A percentile compares a stretch with the other conserved stretches of the same genome.
These are phyloP conservation scores for Chironomus tentans DNA, from an alignment of 2,888 invertebrate species.

Conservation along the genomic window DNA sequence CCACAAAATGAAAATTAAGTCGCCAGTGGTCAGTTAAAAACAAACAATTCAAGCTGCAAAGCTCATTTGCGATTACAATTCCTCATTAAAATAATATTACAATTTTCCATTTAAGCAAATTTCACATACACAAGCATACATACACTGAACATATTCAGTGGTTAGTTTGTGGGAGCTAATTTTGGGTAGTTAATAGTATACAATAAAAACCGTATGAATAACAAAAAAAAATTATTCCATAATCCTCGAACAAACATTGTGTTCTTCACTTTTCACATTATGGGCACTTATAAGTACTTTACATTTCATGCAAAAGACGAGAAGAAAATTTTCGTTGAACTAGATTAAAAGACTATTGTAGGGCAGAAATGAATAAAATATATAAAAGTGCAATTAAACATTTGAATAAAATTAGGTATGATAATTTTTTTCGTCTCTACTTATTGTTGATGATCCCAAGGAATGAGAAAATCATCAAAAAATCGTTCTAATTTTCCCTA, in stretches of 20 bases:
- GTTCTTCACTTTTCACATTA: not conserved
- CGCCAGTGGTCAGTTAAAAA: not conserved
- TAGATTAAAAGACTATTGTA: not conserved
- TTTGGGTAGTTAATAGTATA: not conserved
- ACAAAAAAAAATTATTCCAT: not conserved
- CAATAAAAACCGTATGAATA: not conserved
- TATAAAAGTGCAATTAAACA: constrained; percentile 25
- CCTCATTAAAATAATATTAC: constrained; percentile 17
- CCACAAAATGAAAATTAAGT: not conserved
- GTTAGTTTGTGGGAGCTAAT: not conserved
- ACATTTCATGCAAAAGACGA: not conserved
- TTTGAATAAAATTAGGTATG: constrained; percentile 20
- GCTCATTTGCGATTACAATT: constrained; percentile 3
- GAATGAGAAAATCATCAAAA: not conserved
- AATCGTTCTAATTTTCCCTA: not conserved
- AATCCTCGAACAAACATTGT: not conserved
- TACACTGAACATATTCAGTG: not conserved
- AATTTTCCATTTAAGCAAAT: constrained; percentile 20
- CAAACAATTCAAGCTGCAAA: constrained; percentile 14
- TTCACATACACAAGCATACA: not conserved
- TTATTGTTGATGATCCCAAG: not conserved
- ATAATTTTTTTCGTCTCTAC: constrained; percentile 5
- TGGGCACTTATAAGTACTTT: not conserved
- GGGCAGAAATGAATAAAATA: constrained; percentile 13
- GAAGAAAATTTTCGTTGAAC: not conserved